Base-by-base conservation (phyloP, 2,888 invertebrate genomes). In the Idaea biselata region DNA sequence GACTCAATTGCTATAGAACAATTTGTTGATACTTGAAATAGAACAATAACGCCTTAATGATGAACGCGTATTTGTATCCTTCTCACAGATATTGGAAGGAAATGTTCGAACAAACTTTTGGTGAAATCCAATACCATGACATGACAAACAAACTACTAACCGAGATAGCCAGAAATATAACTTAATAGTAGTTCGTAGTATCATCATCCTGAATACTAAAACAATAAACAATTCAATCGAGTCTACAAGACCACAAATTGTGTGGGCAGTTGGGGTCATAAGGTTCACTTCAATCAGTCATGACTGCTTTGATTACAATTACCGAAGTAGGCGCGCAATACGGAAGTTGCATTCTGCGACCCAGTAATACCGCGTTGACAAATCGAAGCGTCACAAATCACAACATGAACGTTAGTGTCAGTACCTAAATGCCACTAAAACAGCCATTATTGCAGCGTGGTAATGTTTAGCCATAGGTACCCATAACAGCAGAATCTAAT, bases 251-350 rank as follows among this genome's bases (percentile, higher is more conserved):
- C 54, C 63, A 60, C 63, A 60, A 18, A 55, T 54, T 16, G 60
- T 62, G 60, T 58, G 62, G 25, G 59, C 55, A 44, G 55, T 57
- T 18, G 55, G 57, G 56, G 44, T 58, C 11, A 55, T 55, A 62
- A 57, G 59, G 44, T 53, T 62, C 61, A 55, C 62, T 62, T 58
- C 62, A 63, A 64, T 67, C 60, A 60, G 59, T 63, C 63, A 59
- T 53, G 62, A 59, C 32, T 55, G 18, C 1, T 56, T 17, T 18
- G 18, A 32, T 76, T 68, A 76, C 78, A 81, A 83, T 81, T 75
- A 77, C 68, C 64, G 74, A 72, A 69, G 67, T 68, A 67, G 74
- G 78, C 80, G 78, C 80, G 79, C 81, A 73, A 78, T 78, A 82
- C 78, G 78, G 73, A 61, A 69, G 70, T 78, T 77, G 74, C 74